A percentile compares a stretch with the other conserved stretches of the same genome.
Evolutionary conservation across 1,140 invertebrate genomes (phyloP).

Genomic region (Lutraria rhynchaena): DNA sequence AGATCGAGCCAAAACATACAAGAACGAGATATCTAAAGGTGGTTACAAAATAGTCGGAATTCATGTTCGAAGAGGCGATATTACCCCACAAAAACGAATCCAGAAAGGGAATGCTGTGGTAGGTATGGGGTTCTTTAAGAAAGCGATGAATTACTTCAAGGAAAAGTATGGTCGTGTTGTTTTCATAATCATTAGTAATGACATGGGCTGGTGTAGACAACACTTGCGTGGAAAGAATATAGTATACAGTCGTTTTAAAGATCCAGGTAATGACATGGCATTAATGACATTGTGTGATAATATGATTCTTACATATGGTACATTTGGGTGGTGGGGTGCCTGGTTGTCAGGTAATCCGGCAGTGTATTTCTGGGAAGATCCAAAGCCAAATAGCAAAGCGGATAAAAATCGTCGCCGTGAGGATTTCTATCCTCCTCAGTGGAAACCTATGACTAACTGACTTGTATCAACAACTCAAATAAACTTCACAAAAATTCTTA

Average conservation of each 20-base stretch:
- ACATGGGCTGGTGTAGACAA: constrained; percentile 26
- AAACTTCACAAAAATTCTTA: too few species aligned
- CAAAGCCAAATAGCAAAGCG: constrained; percentile 29
- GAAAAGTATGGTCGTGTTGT: not conserved
- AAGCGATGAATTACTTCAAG: constrained; percentile 7
- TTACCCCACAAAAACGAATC: not conserved
- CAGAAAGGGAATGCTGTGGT: constrained; percentile 7
- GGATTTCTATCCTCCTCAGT: constrained; percentile 62
- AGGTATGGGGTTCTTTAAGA: not conserved
- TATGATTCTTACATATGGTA: constrained; percentile 63
- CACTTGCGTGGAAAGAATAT: not conserved
- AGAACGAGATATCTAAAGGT: not conserved
- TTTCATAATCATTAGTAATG: constrained; percentile 25
- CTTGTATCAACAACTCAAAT: too few species aligned
- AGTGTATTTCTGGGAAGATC: constrained; percentile 61
- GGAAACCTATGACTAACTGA: constrained; percentile 22
- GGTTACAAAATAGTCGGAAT: constrained; percentile 7
- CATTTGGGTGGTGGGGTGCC: constrained; percentile 68
- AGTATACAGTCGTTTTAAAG: not conserved
- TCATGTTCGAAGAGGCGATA: constrained; percentile 54
- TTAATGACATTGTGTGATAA: constrained; percentile 64
- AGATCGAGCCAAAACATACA: not conserved
- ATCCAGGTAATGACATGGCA: constrained; percentile 71
- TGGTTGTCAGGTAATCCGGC: constrained; percentile 65
- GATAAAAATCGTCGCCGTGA: constrained; percentile 18